Conservation (phyloP, 2,888 invertebrate genomes). For the Cactoblastis cactorum region DNA sequence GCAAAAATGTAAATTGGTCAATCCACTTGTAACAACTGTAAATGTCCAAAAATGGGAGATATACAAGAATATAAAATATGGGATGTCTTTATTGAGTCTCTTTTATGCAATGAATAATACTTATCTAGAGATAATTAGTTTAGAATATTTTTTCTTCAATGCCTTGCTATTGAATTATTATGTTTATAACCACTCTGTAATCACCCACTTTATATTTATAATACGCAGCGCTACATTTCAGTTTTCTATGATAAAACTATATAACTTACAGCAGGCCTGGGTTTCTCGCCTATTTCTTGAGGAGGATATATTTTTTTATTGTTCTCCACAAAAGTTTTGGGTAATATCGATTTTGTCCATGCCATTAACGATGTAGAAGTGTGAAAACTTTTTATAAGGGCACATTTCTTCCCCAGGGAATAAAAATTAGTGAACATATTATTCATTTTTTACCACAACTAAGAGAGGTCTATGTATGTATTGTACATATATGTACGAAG, state of each 20-base stretch:
- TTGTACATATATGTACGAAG: too few relatives aligned
- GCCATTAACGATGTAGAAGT: slow-evolving; percentile 45
- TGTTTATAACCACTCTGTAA: too few relatives aligned
- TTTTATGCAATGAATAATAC: too few relatives aligned
- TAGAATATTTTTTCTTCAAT: too few relatives aligned
- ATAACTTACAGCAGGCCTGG: slow-evolving; percentile 89
- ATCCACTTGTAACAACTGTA: too few relatives aligned
- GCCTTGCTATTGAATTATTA: too few relatives aligned
- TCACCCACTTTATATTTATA: slow-evolving; percentile 19
- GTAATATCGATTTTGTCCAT: slow-evolving; percentile 56
- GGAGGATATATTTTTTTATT: slow-evolving; percentile 91
- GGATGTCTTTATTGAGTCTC: too few relatives aligned
- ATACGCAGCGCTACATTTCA: background rate
- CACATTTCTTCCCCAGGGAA: slow-evolving; percentile 19
- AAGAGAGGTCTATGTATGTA: too few relatives aligned
- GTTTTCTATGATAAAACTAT: background rate
- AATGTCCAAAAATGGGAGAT: too few relatives aligned
- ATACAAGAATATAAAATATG: too few relatives aligned
- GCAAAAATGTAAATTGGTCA: slow-evolving; percentile 54
- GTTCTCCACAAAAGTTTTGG: slow-evolving; percentile 80
- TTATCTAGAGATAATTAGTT: too few relatives aligned
- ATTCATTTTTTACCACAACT: slow-evolving; percentile 33
- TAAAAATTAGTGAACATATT: slow-evolving; percentile 25
- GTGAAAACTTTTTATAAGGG: slow-evolving; percentile 37
- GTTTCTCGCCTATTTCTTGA: slow-evolving; percentile 84